phyloP scores from a whole-genome alignment of 1,140 invertebrate species.

The Musca domestica region DNA sequence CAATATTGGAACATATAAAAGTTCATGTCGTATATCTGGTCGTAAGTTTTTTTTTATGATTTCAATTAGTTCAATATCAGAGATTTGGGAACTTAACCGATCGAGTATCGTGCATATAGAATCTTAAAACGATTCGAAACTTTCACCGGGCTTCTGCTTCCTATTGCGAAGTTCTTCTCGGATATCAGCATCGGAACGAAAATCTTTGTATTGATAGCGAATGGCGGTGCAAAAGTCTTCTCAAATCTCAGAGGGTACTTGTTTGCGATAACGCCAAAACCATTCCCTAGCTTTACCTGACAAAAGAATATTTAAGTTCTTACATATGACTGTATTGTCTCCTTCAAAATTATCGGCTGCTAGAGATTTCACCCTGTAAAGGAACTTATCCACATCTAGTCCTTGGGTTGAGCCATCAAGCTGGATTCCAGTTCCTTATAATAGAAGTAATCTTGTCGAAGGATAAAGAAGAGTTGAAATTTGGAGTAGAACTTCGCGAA shows the following conservation, averaged over 20 bases:
- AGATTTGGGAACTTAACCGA: background rate
- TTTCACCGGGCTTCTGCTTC: too few relatives aligned
- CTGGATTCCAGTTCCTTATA: background rate
- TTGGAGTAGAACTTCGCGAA: background rate
- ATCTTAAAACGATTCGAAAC: conserved; percentile 7
- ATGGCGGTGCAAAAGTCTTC: conserved; percentile 3
- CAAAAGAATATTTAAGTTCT: too few relatives aligned
- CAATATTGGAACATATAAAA: too few relatives aligned
- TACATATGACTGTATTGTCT: too few relatives aligned
- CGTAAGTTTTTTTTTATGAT: too few relatives aligned
- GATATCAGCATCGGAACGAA: conserved; percentile 3
- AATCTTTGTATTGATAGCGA: conserved; percentile 18
- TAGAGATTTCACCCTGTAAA: too few relatives aligned
- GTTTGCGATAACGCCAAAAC: too few relatives aligned
- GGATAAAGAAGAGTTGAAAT: too few relatives aligned
- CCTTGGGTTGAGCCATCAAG: background rate
- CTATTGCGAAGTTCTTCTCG: background rate
- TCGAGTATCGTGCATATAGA: conserved; percentile 1
- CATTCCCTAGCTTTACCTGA: too few relatives aligned
- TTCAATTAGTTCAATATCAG: background rate
- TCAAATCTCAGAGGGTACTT: background rate
- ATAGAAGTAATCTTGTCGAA: background rate
- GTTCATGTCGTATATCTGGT: too few relatives aligned
- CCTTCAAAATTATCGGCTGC: too few relatives aligned
- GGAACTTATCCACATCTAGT: background rate